phyloP scores from a whole-genome alignment of 2,797 vertebrate genomes.

The Protonibea diacanthus region DNA sequence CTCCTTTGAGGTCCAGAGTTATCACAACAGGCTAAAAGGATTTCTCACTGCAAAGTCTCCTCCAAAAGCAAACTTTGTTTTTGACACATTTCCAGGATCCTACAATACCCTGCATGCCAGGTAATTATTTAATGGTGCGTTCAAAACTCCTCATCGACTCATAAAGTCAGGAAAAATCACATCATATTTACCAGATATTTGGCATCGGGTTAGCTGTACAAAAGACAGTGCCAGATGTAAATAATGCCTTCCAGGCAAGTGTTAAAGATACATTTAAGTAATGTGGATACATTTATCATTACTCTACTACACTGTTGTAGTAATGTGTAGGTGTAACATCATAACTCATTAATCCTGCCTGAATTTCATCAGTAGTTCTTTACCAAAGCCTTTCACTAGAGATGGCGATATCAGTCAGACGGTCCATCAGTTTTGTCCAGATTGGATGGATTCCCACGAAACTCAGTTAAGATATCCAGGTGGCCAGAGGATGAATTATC shows the following conservation, averaged over 20 bases:
- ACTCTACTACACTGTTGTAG: neutral
- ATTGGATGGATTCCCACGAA: neutral
- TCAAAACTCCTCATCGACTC: conserved; percentile 30
- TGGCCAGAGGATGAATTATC: neutral
- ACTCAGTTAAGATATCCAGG: neutral
- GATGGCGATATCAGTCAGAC: too few relatives aligned
- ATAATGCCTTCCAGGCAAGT: neutral
- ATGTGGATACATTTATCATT: conserved; percentile 5
- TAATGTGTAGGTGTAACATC: neutral
- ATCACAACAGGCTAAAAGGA: neutral
- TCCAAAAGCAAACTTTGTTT: neutral
- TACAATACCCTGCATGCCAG: conserved; percentile 17
- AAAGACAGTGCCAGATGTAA: neutral
- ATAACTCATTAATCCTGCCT: neutral
- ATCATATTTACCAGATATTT: conserved; percentile 17
- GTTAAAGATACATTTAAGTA: neutral
- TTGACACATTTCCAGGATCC: neutral
- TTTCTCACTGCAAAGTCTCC: neutral
- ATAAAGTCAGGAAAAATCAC: neutral
- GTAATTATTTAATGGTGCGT: conserved; percentile 27
- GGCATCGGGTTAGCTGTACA: neutral
- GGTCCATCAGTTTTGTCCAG: neutral
- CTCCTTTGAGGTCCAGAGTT: conserved; percentile 27
- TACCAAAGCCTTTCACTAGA: too few relatives aligned
- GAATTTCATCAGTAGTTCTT: neutral